Evolutionary conservation across 2,888 invertebrate species (phyloP), one percentile per base, ranked within the genome.

Genomic region (Camponotus fellah): DNA sequence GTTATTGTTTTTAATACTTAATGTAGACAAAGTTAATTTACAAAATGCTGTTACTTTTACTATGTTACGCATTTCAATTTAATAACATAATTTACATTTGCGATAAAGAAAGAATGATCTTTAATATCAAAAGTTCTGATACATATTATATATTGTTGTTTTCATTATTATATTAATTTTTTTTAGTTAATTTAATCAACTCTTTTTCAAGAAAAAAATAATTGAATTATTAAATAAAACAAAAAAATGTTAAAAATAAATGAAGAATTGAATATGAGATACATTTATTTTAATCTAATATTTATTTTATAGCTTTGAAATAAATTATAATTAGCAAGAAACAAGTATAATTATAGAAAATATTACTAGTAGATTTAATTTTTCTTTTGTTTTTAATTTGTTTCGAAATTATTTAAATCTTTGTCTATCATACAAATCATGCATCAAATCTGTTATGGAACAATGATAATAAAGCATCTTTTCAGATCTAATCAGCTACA

Each of bases 361-460:
- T 34, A 21, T 32, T 58, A 60, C 53, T 76, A 37, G 65, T 3
- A 37, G 0, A 56, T 26, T 56, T 76, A 40, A 40, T 66, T 2
- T 56, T 37, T 26, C 3, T 49, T 77, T 6, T 12, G 17, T 76
- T 56, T 37, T 0, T n/a, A 12, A 66, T 40, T 53, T 65, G 1
- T 65, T 53, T 65, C 2, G 0, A 53, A 65, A 53, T 37, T 65
- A 1, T 76, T 65, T 40, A 53, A 76, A 56, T 66, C 12, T 12
- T 5, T 0, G 1, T 32, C 4, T 53, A 12, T 17, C 37, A 26
- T 65, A 10, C 0, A 65, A 56, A 66, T 77, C 14, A 26, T 3
- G 4, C 4, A 40, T 66, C 8, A 77, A 14, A 58, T 32, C 56
- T 68, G 40, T 32, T 17, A 34, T 68, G n/a, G 14, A 72, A 71